Percentiles rank a stretch among this genome's conserved stretches.
Evolutionary conservation across 2,113 vertebrate species (phyloP).

Genomic region (Caloenas nicobarica): DNA sequence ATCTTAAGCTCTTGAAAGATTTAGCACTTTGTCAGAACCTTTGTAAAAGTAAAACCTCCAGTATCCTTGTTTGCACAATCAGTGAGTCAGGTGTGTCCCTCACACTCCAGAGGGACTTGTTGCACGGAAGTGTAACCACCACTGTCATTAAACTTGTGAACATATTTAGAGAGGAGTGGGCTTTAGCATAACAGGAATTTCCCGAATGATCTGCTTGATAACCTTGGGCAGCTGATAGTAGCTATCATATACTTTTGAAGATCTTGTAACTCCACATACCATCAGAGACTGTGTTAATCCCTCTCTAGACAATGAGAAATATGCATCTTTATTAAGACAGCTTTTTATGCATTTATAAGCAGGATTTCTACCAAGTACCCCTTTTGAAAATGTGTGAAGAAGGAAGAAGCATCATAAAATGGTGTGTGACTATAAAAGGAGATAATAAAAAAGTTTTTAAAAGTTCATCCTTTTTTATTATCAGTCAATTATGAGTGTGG

Average conservation of each 20-base stretch:
- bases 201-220: not conserved
- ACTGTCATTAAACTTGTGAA: not conserved
- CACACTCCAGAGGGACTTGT: not conserved
- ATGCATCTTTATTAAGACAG: not conserved
- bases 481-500: constrained; percentile 23
- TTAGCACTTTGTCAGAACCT: not conserved
- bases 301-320: not conserved
- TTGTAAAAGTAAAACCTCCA: not conserved
- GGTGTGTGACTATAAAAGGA: not conserved
- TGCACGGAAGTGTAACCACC: fast-evolving
- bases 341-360: not conserved
- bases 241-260: not conserved
- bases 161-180: not conserved
- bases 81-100: not conserved
- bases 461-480: constrained; percentile 43
- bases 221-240: not conserved
- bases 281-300: not conserved
- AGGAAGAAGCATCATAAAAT: not conserved
- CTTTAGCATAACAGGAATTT: not conserved
- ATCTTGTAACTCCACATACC: not conserved
- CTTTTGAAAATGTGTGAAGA: constrained; percentile 6
- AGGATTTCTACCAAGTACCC: not conserved
- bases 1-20: not conserved
- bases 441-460: constrained; percentile 11
- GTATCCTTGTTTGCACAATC: not conserved